A percentile compares a stretch with the other conserved stretches of the same genome.
These are phyloP conservation scores for Austrolebias charrua DNA, from an alignment of 2,797 vertebrate genomes.

Conservation along the genomic window DNA sequence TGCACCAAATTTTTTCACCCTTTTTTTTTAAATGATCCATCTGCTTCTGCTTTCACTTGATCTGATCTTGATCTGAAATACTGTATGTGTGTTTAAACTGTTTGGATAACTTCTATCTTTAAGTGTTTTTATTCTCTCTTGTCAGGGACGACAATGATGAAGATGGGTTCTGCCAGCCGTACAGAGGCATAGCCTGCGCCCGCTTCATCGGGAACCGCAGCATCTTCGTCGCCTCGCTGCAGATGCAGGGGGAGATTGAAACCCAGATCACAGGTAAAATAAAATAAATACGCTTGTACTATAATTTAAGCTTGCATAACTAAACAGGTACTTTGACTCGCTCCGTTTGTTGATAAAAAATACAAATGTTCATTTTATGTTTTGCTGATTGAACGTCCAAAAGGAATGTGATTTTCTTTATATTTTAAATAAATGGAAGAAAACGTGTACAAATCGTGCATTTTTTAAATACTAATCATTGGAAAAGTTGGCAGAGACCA, in stretches of 20 bases:
- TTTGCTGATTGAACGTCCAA: not conserved
- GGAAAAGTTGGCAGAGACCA: slow-evolving; percentile 19
- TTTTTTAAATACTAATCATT: slow-evolving; percentile 23
- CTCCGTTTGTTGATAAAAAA: too few species aligned
- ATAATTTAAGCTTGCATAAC: not conserved
- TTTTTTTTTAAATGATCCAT: not conserved
- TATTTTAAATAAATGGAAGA: slow-evolving; percentile 13
- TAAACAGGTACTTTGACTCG: too few species aligned
- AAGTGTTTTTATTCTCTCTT: slow-evolving; percentile 7
- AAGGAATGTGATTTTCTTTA: slow-evolving; percentile 1
- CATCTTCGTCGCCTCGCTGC: slow-evolving; percentile 95
- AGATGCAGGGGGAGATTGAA: slow-evolving; percentile 98
- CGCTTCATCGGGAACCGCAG: slow-evolving; percentile 96
- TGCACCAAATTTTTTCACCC: too few species aligned
- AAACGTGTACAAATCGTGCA: not conserved
- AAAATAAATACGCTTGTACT: not conserved
- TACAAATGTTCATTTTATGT: too few species aligned
- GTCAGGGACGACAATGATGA: slow-evolving; percentile 91
- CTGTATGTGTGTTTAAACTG: not conserved
- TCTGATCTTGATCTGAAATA: not conserved
- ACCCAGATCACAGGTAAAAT: slow-evolving; percentile 95
- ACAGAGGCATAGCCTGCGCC: slow-evolving; percentile 95
- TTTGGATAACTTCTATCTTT: not conserved
- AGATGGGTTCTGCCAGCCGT: slow-evolving; percentile 97
- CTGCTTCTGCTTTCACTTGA: not conserved